A percentile compares a stretch with the other conserved stretches of the same genome.
phyloP scores from a whole-genome alignment of 2,888 invertebrate genomes.

The Pyralis farinalis region DNA sequence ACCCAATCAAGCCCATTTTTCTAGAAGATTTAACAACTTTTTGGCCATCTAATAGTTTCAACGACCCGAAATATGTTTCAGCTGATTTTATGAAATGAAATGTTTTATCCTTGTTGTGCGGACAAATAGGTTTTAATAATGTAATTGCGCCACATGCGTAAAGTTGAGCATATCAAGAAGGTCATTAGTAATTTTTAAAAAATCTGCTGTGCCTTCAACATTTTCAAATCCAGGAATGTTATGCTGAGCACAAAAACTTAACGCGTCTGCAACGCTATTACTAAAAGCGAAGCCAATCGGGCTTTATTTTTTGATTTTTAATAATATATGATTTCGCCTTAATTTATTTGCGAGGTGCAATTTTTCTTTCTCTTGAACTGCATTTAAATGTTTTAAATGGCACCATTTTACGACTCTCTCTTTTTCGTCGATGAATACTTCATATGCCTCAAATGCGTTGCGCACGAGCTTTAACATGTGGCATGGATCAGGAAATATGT shows the following conservation, averaged over 20 bases:
- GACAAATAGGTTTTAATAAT: too few species aligned
- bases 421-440: neutral
- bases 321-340: neutral
- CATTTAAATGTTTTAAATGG: neutral
- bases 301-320: conserved; percentile 7
- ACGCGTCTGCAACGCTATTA: conserved; percentile 10
- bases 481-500: too few species aligned
- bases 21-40: neutral
- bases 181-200: conserved; percentile 9
- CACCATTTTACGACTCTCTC: neutral
- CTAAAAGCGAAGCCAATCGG: conserved; percentile 12
- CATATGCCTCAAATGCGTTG: too few species aligned
- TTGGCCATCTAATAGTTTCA: neutral
- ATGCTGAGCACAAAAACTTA: conserved; percentile 9
- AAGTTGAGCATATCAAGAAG: neutral
- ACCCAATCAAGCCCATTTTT: neutral
- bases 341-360: too few species aligned
- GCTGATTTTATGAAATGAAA: too few species aligned
- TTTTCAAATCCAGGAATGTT: conserved; percentile 4
- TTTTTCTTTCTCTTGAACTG: too few species aligned
- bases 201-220: conserved; percentile 4
- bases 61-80: neutral
- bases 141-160: too few species aligned
- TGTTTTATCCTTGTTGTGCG: too few species aligned
- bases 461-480: too few species aligned